Conservation (phyloP, 2,888 invertebrate species). For the Laothoe populi region DNA sequence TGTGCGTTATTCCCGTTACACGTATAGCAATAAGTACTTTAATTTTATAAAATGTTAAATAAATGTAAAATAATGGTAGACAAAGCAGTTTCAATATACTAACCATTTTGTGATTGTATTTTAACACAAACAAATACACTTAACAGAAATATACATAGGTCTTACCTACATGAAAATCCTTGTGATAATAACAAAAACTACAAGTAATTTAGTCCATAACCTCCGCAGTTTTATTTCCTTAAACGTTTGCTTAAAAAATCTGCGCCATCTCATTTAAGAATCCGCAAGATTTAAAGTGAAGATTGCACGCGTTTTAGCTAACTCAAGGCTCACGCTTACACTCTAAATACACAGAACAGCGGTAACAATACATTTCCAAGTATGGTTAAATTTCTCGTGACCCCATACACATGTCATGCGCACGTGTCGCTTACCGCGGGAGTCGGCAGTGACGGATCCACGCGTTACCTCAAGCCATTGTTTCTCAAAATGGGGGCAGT, state of each 20-base stretch:
- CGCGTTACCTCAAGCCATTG: constrained; percentile 26
- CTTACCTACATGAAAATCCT: too few relatives aligned
- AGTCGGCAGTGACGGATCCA: constrained; percentile 41
- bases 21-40: too few relatives aligned
- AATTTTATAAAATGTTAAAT: background rate
- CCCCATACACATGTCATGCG: constrained; percentile 36
- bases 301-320: background rate
- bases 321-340: background rate
- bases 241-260: too few relatives aligned
- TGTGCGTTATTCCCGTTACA: too few relatives aligned
- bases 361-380: constrained; percentile 25
- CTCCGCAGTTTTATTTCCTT: too few relatives aligned
- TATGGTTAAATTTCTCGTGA: constrained; percentile 39
- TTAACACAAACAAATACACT: background rate
- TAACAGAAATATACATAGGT: background rate
- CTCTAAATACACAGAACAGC: background rate
- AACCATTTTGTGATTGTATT: background rate
- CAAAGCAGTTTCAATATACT: constrained; percentile 10
- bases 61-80: background rate
- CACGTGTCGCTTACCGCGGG: constrained; percentile 41
- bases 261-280: background rate
- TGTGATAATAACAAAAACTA: too few relatives aligned
- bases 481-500: background rate
- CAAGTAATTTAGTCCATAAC: too few relatives aligned
- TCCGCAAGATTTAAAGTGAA: background rate